Conservation (phyloP, 2,888 invertebrate species). For the Cantharis flavilabris region DNA sequence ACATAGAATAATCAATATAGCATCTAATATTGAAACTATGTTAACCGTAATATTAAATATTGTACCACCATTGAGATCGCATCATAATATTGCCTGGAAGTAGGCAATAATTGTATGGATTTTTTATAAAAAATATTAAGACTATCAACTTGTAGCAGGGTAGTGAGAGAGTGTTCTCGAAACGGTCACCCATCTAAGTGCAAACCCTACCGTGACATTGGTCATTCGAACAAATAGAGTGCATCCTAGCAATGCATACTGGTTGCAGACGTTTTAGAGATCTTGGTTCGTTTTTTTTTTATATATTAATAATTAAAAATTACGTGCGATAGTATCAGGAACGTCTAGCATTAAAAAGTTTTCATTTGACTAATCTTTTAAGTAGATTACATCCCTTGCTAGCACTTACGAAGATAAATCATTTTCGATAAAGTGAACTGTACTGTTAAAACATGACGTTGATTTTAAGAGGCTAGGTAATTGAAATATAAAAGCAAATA, state of each 20-base stretch:
- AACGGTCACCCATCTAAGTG: too few relatives aligned
- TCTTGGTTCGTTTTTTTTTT: not conserved
- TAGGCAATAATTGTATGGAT: too few relatives aligned
- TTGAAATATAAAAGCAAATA: constrained; percentile 15
- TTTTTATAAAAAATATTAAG: too few relatives aligned
- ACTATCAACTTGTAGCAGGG: too few relatives aligned
- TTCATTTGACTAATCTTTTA: not conserved
- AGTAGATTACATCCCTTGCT: not conserved
- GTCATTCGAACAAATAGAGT: not conserved
- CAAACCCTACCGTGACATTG: too few relatives aligned
- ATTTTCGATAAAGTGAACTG: not conserved
- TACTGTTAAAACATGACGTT: not conserved
- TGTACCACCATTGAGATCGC: too few relatives aligned
- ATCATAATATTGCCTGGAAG: too few relatives aligned
- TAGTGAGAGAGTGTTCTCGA: too few relatives aligned
- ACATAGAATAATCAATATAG: too few relatives aligned
- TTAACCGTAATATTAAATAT: too few relatives aligned
- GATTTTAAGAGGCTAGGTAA: not conserved
- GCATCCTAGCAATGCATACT: not conserved
- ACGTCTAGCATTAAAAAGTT: not conserved
- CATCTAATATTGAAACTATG: too few relatives aligned
- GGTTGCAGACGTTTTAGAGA: not conserved
- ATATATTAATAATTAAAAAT: not conserved
- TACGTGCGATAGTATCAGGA: not conserved
- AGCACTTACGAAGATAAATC: not conserved